These are phyloP conservation scores for Cosmia pyralina DNA, from an alignment of 2,888 invertebrate genomes.

Conservation along the genomic window DNA sequence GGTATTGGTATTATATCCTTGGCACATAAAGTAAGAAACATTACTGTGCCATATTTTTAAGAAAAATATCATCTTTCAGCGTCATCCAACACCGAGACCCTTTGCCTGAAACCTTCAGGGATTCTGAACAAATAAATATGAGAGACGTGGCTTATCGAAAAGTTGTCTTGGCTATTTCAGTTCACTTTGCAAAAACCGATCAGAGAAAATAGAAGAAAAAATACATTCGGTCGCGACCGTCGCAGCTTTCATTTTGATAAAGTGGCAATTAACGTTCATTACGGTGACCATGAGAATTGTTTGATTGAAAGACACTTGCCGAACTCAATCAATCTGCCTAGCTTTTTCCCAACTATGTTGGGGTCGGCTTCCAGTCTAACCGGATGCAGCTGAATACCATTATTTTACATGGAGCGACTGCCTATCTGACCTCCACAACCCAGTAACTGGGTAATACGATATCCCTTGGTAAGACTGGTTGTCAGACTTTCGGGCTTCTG, in stretches of 20 bases:
- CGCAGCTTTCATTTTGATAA: not conserved
- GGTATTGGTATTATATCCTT: slow-evolving; percentile 4
- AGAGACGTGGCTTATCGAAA: not conserved
- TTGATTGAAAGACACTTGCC: not conserved
- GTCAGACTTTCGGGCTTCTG: no score
- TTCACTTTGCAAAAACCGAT: not conserved
- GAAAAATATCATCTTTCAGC: slow-evolving; percentile 41
- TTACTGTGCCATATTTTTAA: slow-evolving; percentile 18
- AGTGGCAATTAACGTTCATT: no score
- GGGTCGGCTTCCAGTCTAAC: no score
- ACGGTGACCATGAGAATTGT: no score
- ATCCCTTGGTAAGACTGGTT: no score
- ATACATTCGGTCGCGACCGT: not conserved
- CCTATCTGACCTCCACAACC: no score
- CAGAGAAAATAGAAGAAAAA: not conserved
- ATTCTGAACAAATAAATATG: slow-evolving; percentile 13
- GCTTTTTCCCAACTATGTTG: no score
- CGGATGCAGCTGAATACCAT: no score
- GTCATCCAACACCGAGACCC: slow-evolving; percentile 19
- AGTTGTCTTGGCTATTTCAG: not conserved
- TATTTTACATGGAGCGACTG: no score
- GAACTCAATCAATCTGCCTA: no score
- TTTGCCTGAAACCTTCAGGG: slow-evolving; percentile 29
- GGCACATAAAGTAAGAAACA: slow-evolving; percentile 41
- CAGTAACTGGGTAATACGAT: no score